These are phyloP conservation scores for Fulmarus glacialis DNA, from an alignment of 2,113 vertebrate genomes.

Conservation along the genomic window DNA sequence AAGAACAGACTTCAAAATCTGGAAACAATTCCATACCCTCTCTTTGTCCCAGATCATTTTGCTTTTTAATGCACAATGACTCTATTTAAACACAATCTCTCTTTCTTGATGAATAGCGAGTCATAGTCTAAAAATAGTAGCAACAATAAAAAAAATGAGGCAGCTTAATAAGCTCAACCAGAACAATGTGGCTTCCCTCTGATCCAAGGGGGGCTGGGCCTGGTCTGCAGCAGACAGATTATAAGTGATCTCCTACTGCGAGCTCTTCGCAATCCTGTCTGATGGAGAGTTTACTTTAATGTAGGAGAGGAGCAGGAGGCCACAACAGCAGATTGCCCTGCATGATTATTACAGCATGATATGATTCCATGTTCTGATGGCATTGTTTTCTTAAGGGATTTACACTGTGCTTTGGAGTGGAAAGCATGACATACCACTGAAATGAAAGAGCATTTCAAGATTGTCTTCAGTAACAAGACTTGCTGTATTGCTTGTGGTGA, in stretches of 20 bases:
- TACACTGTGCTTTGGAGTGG: not conserved
- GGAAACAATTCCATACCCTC: not conserved
- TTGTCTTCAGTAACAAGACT: not conserved
- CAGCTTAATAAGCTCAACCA: not conserved
- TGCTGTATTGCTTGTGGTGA: not conserved
- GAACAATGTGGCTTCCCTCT: not conserved
- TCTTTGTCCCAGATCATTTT: not conserved
- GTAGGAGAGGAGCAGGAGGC: not conserved
- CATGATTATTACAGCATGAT: not conserved
- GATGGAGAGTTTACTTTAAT: not conserved
- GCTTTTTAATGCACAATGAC: not conserved
- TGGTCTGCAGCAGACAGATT: not conserved
- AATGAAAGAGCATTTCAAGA: not conserved
- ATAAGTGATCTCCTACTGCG: fast-evolving
- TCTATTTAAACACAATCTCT: not conserved
- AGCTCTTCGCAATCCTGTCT: not conserved
- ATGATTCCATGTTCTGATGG: not conserved
- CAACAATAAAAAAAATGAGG: not conserved
- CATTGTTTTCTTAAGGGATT: not conserved
- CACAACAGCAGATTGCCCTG: not conserved
- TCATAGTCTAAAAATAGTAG: not conserved
- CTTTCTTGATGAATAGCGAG: not conserved
- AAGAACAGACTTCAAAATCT: not conserved
- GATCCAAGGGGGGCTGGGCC: not conserved
- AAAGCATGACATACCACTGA: not conserved